phyloP scores from a whole-genome alignment of 30 jellyfish, hydroid and myxozoan species.

The Pelagia noctiluca region DNA sequence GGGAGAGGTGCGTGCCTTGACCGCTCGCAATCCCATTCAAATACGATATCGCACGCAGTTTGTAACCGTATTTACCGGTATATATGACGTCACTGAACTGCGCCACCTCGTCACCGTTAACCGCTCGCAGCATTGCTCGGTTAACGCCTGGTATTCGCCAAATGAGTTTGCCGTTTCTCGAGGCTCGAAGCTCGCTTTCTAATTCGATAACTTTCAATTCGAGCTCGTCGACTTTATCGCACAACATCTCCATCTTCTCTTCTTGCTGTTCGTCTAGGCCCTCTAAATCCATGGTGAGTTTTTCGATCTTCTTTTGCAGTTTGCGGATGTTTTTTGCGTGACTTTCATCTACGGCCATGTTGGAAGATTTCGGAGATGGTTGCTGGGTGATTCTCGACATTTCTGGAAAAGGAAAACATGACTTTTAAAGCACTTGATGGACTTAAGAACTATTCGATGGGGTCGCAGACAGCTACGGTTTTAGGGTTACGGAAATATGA shows the following conservation, averaged over 20 bases:
- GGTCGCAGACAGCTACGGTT: no score
- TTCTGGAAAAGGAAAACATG: neutral
- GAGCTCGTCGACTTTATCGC: slow-evolving; percentile 71
- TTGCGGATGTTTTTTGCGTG: slow-evolving; percentile 41
- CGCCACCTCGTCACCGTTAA: slow-evolving; percentile 47
- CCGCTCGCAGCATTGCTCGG: slow-evolving; percentile 45
- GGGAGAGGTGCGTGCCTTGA: slow-evolving; percentile 65
- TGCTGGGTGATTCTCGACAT: no score
- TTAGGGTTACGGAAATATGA: no score
- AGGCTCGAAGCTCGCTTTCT: slow-evolving; percentile 51
- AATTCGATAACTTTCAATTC: slow-evolving; percentile 53
- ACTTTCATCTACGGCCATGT: slow-evolving; percentile 31
- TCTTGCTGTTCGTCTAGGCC: slow-evolving; percentile 67
- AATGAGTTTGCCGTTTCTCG: slow-evolving; percentile 75
- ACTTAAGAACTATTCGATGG: no score
- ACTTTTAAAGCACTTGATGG: neutral
- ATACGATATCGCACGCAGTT: slow-evolving; percentile 68
- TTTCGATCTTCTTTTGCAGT: slow-evolving; percentile 53
- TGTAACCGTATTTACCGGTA: slow-evolving; percentile 85
- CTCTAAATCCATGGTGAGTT: slow-evolving; percentile 62
- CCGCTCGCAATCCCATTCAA: slow-evolving; percentile 86
- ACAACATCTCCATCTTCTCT: slow-evolving; percentile 65
- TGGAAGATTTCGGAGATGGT: slow-evolving; percentile 7
- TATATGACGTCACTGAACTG: slow-evolving; percentile 66
- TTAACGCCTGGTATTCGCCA: slow-evolving; percentile 66